Conservation (phyloP, 1,140 invertebrate species). For the Drosophila virilis region DNA sequence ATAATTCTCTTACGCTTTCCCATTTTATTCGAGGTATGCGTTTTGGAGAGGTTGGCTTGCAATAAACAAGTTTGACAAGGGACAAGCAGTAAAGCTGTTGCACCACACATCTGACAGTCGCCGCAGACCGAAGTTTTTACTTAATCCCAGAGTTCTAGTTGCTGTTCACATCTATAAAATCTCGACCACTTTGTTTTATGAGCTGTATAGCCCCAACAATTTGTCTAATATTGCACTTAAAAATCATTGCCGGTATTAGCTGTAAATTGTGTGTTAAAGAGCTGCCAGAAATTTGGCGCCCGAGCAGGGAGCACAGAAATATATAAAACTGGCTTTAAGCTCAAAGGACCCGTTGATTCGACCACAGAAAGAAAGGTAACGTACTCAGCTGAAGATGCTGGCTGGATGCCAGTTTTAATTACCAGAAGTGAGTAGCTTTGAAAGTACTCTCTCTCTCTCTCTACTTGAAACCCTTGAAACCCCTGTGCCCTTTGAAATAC, state of each 20-base stretch:
- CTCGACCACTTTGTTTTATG: constrained; percentile 59
- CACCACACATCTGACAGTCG: constrained; percentile 36
- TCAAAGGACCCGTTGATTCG: constrained; percentile 52
- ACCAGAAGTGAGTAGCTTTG: constrained; percentile 17
- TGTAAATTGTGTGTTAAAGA: constrained; percentile 71
- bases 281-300: constrained; percentile 58
- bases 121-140: constrained; percentile 39
- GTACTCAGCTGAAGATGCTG: not conserved
- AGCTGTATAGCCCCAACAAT: constrained; percentile 21
- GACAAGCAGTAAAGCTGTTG: constrained; percentile 52
- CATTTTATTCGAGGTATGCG: no score
- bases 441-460: not conserved
- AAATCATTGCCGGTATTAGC: constrained; percentile 22
- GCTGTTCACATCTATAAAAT: not conserved
- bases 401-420: constrained; percentile 31
- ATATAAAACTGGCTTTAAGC: constrained; percentile 32
- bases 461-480: not conserved
- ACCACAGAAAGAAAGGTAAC: constrained; percentile 28
- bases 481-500: not conserved
- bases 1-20: no score
- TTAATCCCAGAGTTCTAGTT: constrained; percentile 33
- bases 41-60: no score
- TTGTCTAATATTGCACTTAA: constrained; percentile 73
- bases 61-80: constrained; percentile 62
- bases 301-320: constrained; percentile 16